Base-by-base conservation (phyloP, 1,140 invertebrate genomes). In the Drosophila equinoxialis region DNA sequence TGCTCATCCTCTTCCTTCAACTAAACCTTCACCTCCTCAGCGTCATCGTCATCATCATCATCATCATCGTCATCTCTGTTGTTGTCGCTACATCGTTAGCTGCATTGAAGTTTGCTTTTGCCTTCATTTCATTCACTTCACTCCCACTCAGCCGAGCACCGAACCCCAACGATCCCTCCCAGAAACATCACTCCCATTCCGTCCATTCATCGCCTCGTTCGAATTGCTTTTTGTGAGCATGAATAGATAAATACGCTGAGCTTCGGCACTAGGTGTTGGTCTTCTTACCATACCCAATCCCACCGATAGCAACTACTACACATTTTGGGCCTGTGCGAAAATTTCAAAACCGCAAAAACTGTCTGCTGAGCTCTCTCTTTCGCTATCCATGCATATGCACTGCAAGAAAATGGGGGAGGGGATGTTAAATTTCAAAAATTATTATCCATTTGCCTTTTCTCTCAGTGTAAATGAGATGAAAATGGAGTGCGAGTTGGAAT, bases 211-310 rank as follows among this genome's bases (percentile, higher is more conserved):
- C 72, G 59, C 35, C 60, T 54, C 30, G 57, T 77, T 60, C 69
- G 84, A 83, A 89, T 89, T 83, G 80, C 77, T 84, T 87, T 89
- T 84, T 84, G 74, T 57, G 81, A 84, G 84, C 84, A 89, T 87
- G 84, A 87, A 87, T 87, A 87, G 84, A 87, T 87, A 87, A 87
- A 87, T 87, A 89, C 77, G 80, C 72, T 70, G 79, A 51, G 45
- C 17, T 51, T 57, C 63, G 68, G 73, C 57, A 67, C 65, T 65
- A 74, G 73, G 80, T 77, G 81, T 77, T 65, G 77, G 64, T 30
- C 65, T 55, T 54, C 54, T 39, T 11, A 1, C 37, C 37, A 39
- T 1, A 1, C 7, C 35, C 35, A 37, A 10, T 11, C 7, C 41
- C 57, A 33, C 17, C 68, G 39, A 74, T 45, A 61, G 37, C 61